Conservation (phyloP, 2,888 invertebrate genomes). For the Lithophane socia region DNA sequence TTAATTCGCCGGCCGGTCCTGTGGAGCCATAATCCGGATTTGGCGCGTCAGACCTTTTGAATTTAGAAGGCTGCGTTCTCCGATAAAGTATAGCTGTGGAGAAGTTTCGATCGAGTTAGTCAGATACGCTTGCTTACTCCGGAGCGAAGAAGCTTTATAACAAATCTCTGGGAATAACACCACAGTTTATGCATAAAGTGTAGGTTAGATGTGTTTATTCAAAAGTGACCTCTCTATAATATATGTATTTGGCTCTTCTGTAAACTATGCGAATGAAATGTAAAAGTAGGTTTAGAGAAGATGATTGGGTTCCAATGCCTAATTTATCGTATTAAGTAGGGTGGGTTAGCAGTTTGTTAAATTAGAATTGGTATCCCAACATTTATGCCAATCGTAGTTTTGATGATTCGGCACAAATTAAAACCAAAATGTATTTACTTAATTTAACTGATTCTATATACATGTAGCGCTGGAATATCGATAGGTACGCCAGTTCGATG, state of each 20-base stretch:
- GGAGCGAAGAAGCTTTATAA: constrained; percentile 31
- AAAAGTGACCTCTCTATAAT: no score
- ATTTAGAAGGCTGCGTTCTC: constrained; percentile 25
- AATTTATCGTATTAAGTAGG: neutral
- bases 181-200: neutral
- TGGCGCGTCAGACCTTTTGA: constrained; percentile 19
- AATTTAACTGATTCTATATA: constrained; percentile 8
- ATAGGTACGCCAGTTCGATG: neutral
- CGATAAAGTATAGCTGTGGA: constrained; percentile 19
- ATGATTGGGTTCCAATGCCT: neutral
- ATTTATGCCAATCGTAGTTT: constrained; percentile 1
- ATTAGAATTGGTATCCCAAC: neutral
- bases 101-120: constrained; percentile 13
- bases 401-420: neutral
- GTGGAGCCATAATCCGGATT: constrained; percentile 25
- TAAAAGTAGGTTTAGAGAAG: neutral
- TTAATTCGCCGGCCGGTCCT: constrained; percentile 19
- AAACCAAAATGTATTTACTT: neutral
- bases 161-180: constrained; percentile 18
- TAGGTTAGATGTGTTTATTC: neutral
- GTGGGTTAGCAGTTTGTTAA: neutral
- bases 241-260: neutral
- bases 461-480: neutral
- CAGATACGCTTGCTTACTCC: constrained; percentile 30
- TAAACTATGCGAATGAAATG: neutral